Evolutionary conservation across 2,113 vertebrate genomes (phyloP).

Genomic region (Phyllostomus hastatus): DNA sequence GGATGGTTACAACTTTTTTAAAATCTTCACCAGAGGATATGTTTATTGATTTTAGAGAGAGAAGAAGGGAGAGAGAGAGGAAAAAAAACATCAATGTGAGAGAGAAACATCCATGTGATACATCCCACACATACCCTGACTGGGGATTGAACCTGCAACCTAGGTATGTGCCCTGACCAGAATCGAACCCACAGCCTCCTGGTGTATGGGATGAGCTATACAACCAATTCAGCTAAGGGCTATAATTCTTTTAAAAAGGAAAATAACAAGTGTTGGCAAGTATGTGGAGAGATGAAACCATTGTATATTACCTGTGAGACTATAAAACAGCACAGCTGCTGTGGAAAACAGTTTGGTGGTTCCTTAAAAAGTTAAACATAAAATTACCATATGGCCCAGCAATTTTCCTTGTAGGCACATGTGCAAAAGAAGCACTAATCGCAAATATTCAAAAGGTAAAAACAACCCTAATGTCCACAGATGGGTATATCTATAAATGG

Average conservation of each 20-base stretch:
- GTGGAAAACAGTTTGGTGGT: neutral
- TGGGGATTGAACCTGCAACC: too few relatives aligned
- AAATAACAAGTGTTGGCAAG: neutral
- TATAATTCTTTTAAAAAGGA: neutral
- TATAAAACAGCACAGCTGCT: neutral
- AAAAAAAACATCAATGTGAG: too few relatives aligned
- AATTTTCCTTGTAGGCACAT: neutral
- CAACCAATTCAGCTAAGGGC: too few relatives aligned
- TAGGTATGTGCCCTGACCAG: too few relatives aligned
- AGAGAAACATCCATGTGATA: too few relatives aligned
- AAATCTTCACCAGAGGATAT: too few relatives aligned
- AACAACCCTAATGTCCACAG: neutral
- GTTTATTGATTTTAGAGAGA: too few relatives aligned
- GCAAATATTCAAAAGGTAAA: neutral
- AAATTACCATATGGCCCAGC: neutral
- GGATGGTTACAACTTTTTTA: neutral
- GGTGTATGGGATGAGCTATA: too few relatives aligned
- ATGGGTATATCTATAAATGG: neutral
- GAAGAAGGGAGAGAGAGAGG: too few relatives aligned
- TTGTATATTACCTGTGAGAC: neutral
- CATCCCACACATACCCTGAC: too few relatives aligned
- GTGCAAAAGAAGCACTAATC: neutral
- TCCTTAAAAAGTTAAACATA: neutral
- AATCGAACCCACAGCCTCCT: too few relatives aligned
- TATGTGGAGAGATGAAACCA: neutral